These are phyloP conservation scores for Cerastis leucographa DNA, from an alignment of 2,888 invertebrate species.

Conservation along the genomic window DNA sequence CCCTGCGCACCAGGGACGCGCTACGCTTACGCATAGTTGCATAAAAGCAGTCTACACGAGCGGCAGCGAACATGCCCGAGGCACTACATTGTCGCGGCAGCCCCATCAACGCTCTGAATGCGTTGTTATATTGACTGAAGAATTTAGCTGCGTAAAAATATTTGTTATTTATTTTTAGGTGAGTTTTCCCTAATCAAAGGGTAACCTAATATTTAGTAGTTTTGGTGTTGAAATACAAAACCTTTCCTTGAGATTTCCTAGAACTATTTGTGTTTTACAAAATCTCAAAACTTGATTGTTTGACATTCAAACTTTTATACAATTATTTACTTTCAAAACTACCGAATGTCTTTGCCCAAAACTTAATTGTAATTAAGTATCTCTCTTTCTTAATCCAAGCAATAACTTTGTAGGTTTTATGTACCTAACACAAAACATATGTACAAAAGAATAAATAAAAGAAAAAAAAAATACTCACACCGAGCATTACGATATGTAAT, in stretches of 20 bases:
- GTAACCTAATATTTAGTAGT: background rate
- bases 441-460: slow-evolving; percentile 35
- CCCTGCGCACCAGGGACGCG: too few species aligned
- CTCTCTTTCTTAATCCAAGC: background rate
- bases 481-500: slow-evolving; percentile 39
- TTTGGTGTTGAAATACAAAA: background rate
- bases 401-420: background rate
- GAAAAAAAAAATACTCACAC: slow-evolving; percentile 34
- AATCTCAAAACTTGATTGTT: background rate
- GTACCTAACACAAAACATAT: background rate
- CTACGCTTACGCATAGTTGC: too few species aligned
- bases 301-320: background rate
- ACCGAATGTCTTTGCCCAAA: background rate
- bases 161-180: background rate
- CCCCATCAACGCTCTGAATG: too few species aligned
- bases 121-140: too few species aligned
- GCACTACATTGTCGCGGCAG: too few species aligned
- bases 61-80: too few species aligned
- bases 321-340: background rate
- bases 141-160: background rate
- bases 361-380: background rate
- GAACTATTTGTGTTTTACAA: background rate
- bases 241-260: background rate
- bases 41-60: too few species aligned
- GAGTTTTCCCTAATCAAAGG: background rate